Base-by-base conservation (phyloP, 2,888 invertebrate species). In the Antitype chi region DNA sequence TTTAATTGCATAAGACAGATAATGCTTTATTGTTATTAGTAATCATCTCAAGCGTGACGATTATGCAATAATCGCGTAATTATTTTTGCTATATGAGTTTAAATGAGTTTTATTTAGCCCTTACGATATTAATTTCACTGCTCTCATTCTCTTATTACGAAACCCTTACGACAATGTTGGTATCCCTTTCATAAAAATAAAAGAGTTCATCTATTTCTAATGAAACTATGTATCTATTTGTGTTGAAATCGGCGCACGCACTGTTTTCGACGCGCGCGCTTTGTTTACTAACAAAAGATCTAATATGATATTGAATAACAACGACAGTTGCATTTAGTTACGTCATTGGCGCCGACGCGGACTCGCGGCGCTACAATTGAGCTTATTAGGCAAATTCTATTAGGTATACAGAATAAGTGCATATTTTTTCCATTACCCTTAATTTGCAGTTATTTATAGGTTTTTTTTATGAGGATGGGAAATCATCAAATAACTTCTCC, bases 261-360 rank as follows among this genome's bases (percentile, higher is more conserved):
- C 74, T 78, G 74, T 85, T 74, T 81, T 69, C 62, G 68, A 32
- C 59, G 70, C 9, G 17, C 8, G 32, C 3, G 28, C 57, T 53
- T 85, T 83, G 82, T 83, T 76, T 82, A 82, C 62, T 68, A 73
- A 82, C 82, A 81, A 85, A 70, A 82, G 85, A 63, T 68, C 9
- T 74, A 69, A 75, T 75, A 62, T 70, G 43, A 75, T 83, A 76
- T 78, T 78, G 74, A 76, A 81, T 78, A 85, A 72, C 66, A 75
- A 52, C n/a, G 64, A 66, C 63, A 64, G 53, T 84, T 70, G 72
- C 28, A 72, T 66, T n/a, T 49, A 43, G 57, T 87, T 83, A 79
- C 55, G 67, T 86, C 77, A 71, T 55, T 68, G 85, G 76, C 67
- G 81, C 69, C 76, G 59, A 47, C 13, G 3, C 43, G 11, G 13